Base-by-base conservation (phyloP, 37 sponge, comb jelly and placozoan species). In the Ianthella basta region DNA sequence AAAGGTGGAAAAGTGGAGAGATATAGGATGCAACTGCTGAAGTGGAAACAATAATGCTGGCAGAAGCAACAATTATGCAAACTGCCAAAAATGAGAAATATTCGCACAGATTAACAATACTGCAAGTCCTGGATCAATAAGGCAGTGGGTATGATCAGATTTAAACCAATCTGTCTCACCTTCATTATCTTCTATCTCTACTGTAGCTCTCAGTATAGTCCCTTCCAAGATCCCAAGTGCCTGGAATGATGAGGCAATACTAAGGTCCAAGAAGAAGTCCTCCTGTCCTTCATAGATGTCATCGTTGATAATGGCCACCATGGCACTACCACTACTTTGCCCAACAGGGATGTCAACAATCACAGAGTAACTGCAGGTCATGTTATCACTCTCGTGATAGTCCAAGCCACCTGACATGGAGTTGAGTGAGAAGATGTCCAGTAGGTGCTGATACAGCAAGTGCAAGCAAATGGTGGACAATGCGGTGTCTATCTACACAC, bases 121-220 rank as follows among this genome's bases (percentile, higher is more conserved):
- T 24, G 23, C 15, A 24, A 66, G 25, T 23, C 13, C 23, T 66
- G 23, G 15, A 57, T 18, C 18, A 15, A 57, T 57, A 57, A 18
- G 18, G 18, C n/a, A 27, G 63, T 61, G 63, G 8, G 13, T 5
- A 2, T 27, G 27, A 61, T 4, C 63, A 61, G 63, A 61, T 23
- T 27, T 4, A 32, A 69, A 32, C 8, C 12, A 1, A 10, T 29
- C 2, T 8, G 0, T 19, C 78, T 53, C 54, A 75, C 78, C 37
- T 15, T 75, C 78, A 36, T 53, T 53, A 75, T 75, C 78, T 24
- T 53, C 54, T 40, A 75, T 75, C 44, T 75, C 78, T 5, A 75
- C 78, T 50, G 38, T 75, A 44, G 78, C 44, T 40, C 37, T 44
- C 37, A 75, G 6, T 19, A 50, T 50, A 23, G 33, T 4, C 53